Evolutionary conservation across 2,797 vertebrate species (phyloP), one percentile per base, ranked within the genome.

Genomic region (Strix occidentalis): DNA sequence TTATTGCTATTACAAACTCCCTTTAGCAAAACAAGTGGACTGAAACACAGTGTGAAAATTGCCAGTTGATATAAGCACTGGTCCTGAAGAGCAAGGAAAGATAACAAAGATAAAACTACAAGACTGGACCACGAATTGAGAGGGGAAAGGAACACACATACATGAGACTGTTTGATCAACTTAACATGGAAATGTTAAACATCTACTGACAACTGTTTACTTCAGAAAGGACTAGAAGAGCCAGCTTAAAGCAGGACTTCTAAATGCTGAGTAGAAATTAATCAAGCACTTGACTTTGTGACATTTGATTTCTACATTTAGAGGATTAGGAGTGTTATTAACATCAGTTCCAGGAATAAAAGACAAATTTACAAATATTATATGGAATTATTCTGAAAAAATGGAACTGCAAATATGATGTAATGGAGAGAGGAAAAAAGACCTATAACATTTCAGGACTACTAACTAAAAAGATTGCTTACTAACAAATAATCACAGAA

Each of bases 401-500:
- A 74, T 29, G 24, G 70, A 95, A 76, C 53, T 58, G 77, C 94
- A 95, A 97, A 96, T 97, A 95, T 88, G 56, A 96, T 89, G 66
- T 53, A 92, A 96, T 65, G 68, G 41, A 96, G 71, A 87, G 63
- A 63, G 51, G 35, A 18, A 80, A 95, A 94, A 85, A 79, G 53
- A 91, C 82, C 85, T 66, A 68, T 77, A 89, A 83, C 70, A 58
- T 86, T 97, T 96, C 92, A 95, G 66, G 5, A 48, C 87, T 95
- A 95, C 74, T 91, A 92, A 77, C 84, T 89, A 81, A 86, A 93
- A 93, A 84, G 69, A 88, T 80, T 91, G 80, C 41, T 97, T 95
- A 85, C 86, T 92, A 94, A 74, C 37, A 97, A 93, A 94, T 94
- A 95, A 95, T 90, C 96, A 85, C 81, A 90, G 87, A 97, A 96